Evolutionary conservation across 2,888 invertebrate species (phyloP).

Genomic region (Xylocampa areola): DNA sequence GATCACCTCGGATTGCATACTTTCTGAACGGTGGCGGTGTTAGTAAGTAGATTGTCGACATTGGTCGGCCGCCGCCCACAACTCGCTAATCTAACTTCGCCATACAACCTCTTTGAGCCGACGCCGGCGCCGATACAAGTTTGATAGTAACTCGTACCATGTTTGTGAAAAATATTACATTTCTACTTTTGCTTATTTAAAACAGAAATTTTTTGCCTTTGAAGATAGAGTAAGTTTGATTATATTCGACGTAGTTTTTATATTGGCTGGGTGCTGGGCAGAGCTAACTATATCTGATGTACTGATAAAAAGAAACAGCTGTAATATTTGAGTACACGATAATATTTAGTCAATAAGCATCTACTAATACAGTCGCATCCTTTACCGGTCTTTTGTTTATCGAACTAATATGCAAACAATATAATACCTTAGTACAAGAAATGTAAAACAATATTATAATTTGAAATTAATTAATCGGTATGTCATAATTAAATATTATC

Average conservation of each 20-base stretch:
- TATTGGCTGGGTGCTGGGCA: neutral
- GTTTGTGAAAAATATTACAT: constrained; percentile 28
- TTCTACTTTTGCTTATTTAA: constrained; percentile 12
- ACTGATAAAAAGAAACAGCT: neutral
- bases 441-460: no score
- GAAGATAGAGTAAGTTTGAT: constrained; percentile 16
- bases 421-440: no score
- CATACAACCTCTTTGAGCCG: constrained; percentile 34
- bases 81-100: constrained; percentile 42
- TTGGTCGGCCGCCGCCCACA: constrained; percentile 5
- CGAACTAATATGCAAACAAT: no score
- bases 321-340: no score
- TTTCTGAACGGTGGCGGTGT: constrained; percentile 14
- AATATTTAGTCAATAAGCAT: no score
- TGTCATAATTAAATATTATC: no score
- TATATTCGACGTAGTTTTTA: neutral
- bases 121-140: constrained; percentile 37
- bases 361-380: no score
- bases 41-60: constrained; percentile 24
- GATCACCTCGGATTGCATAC: constrained; percentile 26
- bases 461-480: no score
- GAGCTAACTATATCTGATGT: neutral
- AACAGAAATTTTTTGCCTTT: constrained; percentile 10
- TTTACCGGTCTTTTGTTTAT: no score
- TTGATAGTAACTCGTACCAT: constrained; percentile 31